phyloP scores from a whole-genome alignment of 2,888 invertebrate species.

The Clitarchus hookeri region DNA sequence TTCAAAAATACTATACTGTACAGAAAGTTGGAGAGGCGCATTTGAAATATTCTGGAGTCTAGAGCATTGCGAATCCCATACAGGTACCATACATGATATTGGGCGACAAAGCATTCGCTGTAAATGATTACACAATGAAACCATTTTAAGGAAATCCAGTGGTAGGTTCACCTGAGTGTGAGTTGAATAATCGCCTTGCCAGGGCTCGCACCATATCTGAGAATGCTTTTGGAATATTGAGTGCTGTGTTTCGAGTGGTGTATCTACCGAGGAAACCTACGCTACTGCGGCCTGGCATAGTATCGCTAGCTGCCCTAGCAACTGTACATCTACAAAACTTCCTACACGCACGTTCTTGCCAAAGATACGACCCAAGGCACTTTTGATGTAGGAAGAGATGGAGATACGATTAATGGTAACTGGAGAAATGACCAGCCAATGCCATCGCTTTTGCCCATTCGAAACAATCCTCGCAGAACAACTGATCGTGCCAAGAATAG shows the following conservation, averaged over 20 bases:
- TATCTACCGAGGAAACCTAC: background rate
- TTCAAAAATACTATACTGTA: conserved; percentile 35
- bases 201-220: conserved; percentile 24
- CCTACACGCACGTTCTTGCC: background rate
- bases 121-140: conserved; percentile 43
- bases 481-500: background rate
- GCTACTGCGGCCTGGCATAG: background rate
- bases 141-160: conserved; percentile 38
- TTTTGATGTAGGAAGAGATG: background rate
- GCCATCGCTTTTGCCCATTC: background rate
- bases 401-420: background rate
- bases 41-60: conserved; percentile 15
- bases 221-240: conserved; percentile 30
- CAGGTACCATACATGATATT: conserved; percentile 38
- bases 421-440: background rate
- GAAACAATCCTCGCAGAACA: background rate
- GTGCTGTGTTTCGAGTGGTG: conserved; percentile 19
- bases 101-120: conserved; percentile 43
- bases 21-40: conserved; percentile 19
- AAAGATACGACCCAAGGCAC: background rate
- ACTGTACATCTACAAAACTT: background rate
- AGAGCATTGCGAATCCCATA: conserved; percentile 21
- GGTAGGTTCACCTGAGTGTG: background rate
- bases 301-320: background rate
- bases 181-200: conserved; percentile 29